Evolutionary conservation across 2,888 invertebrate genomes (phyloP).

Genomic region (Ceratothoa steindachneri): DNA sequence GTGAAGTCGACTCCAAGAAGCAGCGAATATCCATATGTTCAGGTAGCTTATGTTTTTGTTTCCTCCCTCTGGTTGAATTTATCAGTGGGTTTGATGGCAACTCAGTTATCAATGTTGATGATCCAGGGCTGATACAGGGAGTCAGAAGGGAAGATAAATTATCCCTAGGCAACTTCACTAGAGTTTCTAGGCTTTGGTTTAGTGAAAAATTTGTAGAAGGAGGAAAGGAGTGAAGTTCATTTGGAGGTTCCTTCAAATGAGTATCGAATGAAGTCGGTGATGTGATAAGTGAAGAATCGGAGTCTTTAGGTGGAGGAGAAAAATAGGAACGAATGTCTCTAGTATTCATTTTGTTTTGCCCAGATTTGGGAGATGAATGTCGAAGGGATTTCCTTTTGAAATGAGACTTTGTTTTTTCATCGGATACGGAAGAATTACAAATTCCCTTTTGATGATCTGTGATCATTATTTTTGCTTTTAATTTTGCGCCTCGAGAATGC

Average conservation of each 20-base stretch:
- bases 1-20: too few species aligned
- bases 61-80: neutral
- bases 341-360: neutral
- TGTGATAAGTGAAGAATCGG: too few species aligned
- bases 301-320: too few species aligned
- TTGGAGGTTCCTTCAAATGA: too few species aligned
- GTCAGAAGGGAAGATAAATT: too few species aligned
- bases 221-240: too few species aligned
- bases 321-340: neutral
- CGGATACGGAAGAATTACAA: neutral
- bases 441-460: neutral
- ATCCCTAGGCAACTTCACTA: too few species aligned
- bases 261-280: too few species aligned
- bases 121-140: too few species aligned
- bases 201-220: neutral
- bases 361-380: neutral
- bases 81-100: too few species aligned
- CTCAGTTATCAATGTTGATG: neutral
- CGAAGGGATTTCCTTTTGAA: neutral
- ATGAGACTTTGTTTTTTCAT: neutral
- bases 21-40: neutral
- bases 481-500: neutral
- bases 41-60: neutral
- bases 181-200: too few species aligned
- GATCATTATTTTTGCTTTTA: neutral